phyloP scores from a whole-genome alignment of 1,140 invertebrate species.

The Oppia nitens region DNA sequence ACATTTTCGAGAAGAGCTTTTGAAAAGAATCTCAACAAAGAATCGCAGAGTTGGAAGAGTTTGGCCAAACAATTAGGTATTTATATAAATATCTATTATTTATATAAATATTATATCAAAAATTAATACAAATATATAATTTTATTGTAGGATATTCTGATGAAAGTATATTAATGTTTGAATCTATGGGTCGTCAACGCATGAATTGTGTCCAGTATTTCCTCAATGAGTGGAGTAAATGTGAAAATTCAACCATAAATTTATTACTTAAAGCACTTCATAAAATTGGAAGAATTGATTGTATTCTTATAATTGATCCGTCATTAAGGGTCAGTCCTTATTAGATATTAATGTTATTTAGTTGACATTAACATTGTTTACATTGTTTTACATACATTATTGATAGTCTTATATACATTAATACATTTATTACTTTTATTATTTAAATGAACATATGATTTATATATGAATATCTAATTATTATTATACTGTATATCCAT shows the following conservation, averaged over 20 bases:
- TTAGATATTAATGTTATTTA: not conserved
- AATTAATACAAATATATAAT: not conserved
- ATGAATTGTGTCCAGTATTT: not conserved
- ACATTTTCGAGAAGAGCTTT: not conserved
- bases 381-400: too few relatives aligned
- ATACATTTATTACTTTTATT: too few relatives aligned
- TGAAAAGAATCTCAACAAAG: conserved; percentile 3
- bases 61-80: conserved; percentile 10
- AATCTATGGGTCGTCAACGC: not conserved
- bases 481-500: too few relatives aligned
- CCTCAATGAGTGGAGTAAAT: not conserved
- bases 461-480: too few relatives aligned
- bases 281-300: conserved; percentile 9
- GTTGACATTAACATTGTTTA: too few relatives aligned
- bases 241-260: not conserved
- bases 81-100: too few relatives aligned
- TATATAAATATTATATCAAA: too few relatives aligned
- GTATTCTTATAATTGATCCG: conserved; percentile 1
- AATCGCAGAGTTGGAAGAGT: not conserved
- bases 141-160: not conserved
- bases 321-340: not conserved
- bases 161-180: not conserved
- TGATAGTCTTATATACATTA: too few relatives aligned
- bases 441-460: too few relatives aligned
- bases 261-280: not conserved